Evolutionary conservation across 2,113 vertebrate genomes (phyloP), one percentile per base, ranked within the genome.

Genomic region (Casuarius casuarius): DNA sequence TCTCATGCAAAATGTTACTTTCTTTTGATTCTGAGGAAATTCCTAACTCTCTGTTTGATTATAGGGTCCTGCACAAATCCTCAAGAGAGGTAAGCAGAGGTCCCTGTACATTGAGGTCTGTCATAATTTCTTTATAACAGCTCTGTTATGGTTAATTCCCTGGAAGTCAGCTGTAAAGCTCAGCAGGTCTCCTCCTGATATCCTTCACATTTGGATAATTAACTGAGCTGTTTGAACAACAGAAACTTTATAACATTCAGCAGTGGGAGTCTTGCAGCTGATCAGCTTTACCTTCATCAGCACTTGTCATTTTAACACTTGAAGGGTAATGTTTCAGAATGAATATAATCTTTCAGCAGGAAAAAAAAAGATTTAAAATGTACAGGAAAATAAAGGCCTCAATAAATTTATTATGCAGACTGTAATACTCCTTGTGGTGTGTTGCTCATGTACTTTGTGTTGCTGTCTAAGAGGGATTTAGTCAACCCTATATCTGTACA

Each of bases 121-220:
- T 97, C 91, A 78, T 93, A 94, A 96, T 96, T 95, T 97, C 59
- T 74, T 87, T 95, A 31, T 77, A 95, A 94, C 51, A 10, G 52
- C 72, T 97, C 95, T 84, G 90, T 97, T 93, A 94, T 86, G 89
- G 89, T 75, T 95, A 96, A 97, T 92, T 96, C 92, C 91, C 89
- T 91, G 84, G 91, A 96, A 98, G 51, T 89, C 92, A 87, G 74
- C 84, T 92, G 85, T 88, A 92, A 93, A 97, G 58, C 89, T 97
- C 95, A 96, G 89, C 89, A 87, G 81, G 87, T 89, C 80, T 82
- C 76, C 78, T 97, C 93, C 86, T 96, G 90, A 94, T 97, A 93
- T 85, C 74, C 68, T 97, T 95, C 86, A 87, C 70, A 84, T 98
- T 97, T 96, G 73, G 97, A 90, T 97, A 98, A 98, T 96, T 97